Evolutionary conservation across 2,113 vertebrate species (phyloP).

Genomic region (Emydura subglobosa): DNA sequence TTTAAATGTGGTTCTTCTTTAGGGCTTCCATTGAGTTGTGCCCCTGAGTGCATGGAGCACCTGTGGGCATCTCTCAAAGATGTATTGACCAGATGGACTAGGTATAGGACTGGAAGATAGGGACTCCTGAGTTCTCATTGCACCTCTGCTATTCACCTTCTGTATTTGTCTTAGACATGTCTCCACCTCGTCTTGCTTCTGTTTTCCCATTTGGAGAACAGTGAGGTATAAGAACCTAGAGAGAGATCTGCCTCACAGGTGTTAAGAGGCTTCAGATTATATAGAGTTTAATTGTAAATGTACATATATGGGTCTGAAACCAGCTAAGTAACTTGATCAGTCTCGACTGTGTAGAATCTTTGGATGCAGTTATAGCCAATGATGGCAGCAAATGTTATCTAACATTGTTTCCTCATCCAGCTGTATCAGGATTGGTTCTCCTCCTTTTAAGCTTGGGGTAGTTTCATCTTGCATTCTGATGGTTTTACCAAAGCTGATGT

Average conservation of each 20-base stretch:
- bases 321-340: not conserved
- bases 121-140: not conserved
- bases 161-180: not conserved
- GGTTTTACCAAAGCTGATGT: too few species aligned
- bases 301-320: not conserved
- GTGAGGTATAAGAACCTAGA: not conserved
- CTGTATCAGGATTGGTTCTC: not conserved
- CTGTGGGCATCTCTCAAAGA: too few species aligned
- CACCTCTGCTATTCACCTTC: not conserved
- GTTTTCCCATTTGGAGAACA: not conserved
- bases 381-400: not conserved
- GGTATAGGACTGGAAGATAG: rapidly evolving
- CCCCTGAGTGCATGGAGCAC: too few species aligned
- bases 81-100: not conserved
- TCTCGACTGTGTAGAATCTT: not conserved
- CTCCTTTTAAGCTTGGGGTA: not conserved
- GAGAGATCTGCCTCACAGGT: not conserved
- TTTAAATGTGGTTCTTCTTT: not conserved
- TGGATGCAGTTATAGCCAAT: not conserved
- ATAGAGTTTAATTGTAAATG: not conserved
- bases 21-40: not conserved
- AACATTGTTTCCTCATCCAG: constrained; percentile 29
- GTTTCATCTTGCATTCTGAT: not conserved
- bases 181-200: not conserved
- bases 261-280: constrained; percentile 4